A percentile compares a stretch with the other conserved stretches of the same genome.
Evolutionary conservation across 2,113 vertebrate genomes (phyloP).

Genomic region (Triplophysa siluroides): DNA sequence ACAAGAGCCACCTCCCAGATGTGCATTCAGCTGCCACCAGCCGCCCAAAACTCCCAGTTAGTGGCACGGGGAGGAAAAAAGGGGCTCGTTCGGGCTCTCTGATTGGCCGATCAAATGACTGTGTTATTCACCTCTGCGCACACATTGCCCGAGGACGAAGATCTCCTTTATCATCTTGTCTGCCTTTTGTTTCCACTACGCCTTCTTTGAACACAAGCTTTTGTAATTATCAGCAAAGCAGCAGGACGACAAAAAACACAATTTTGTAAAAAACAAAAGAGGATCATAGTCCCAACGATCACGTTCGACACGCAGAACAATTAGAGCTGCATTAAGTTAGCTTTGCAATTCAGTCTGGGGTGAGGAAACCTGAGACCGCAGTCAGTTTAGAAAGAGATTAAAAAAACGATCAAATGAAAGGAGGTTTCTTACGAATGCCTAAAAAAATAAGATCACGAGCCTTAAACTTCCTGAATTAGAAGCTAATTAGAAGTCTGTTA

Average conservation of each 20-base stretch:
- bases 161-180: conserved; percentile 36
- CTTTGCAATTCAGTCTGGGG: conserved; percentile 60
- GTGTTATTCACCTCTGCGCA: conserved; percentile 41
- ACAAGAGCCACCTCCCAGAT: conserved; percentile 59
- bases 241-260: not conserved
- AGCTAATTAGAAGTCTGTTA: conserved; percentile 77
- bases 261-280: conserved; percentile 54
- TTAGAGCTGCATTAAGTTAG: conserved; percentile 59
- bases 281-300: conserved; percentile 44
- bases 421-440: conserved; percentile 68
- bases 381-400: conserved; percentile 16
- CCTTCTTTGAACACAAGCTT: conserved; percentile 11
- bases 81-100: conserved; percentile 6
- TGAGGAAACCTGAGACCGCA: conserved; percentile 49
- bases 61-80: conserved; percentile 6
- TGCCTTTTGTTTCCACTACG: conserved; percentile 6
- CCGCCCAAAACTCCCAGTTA: conserved; percentile 13
- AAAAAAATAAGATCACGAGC: conserved; percentile 68
- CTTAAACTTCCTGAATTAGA: conserved; percentile 64
- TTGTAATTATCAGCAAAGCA: conserved; percentile 16
- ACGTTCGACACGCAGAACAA: conserved; percentile 63
- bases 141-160: conserved; percentile 44
- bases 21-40: conserved; percentile 49
- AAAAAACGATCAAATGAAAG: conserved; percentile 73
- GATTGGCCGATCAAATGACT: conserved; percentile 45